Conservation (phyloP, 1,140 invertebrate genomes). For the Ladona fulva region DNA sequence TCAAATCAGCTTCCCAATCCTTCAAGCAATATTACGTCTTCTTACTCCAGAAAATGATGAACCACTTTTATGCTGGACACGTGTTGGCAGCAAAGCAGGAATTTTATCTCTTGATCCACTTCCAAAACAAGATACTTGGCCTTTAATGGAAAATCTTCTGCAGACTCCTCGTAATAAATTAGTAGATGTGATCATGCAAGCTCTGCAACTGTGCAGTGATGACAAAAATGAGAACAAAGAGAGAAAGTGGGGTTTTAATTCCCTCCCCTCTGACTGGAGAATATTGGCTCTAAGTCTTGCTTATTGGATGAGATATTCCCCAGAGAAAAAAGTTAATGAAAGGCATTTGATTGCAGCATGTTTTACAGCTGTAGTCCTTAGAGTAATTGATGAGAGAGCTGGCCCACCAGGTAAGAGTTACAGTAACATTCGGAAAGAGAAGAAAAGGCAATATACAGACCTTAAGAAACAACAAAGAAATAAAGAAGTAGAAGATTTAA, state of each 20-base stretch:
- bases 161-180: neutral
- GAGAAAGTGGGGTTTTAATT: neutral
- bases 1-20: neutral
- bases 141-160: neutral
- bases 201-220: neutral
- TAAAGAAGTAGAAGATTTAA: too few relatives aligned
- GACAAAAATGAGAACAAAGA: neutral
- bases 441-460: neutral
- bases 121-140: neutral
- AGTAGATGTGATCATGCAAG: neutral
- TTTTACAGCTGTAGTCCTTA: neutral
- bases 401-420: neutral
- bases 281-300: neutral
- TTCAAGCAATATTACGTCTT: neutral
- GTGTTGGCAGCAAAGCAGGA: neutral
- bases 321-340: neutral
- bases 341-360: neutral
- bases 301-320: neutral
- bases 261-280: neutral
- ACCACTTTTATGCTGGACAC: neutral
- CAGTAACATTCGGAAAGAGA: neutral
- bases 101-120: neutral
- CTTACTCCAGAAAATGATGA: neutral
- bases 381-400: neutral
- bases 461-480: too few relatives aligned